A percentile compares a stretch with the other conserved stretches of the same genome.
Conservation (phyloP, 2,113 vertebrate genomes). For the Sinocyclocheilus rhinocerous region DNA sequence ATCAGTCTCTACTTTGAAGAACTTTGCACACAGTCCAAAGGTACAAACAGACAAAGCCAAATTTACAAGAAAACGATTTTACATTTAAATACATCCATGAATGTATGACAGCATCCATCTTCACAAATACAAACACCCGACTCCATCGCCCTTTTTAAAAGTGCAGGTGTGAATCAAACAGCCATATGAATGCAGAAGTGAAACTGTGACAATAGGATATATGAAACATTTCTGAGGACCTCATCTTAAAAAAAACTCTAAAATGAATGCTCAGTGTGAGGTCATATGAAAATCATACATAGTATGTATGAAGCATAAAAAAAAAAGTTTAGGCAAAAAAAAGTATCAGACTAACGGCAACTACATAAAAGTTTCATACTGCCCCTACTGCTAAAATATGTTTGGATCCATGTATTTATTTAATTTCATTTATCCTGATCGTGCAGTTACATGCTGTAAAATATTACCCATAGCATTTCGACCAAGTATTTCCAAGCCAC, state of each 20-base stretch:
- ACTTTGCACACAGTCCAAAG: background rate
- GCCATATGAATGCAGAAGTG: slow-evolving; percentile 39
- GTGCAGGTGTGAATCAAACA: slow-evolving; percentile 28
- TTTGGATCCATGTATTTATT: background rate
- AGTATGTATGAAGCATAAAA: background rate
- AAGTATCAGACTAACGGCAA: background rate
- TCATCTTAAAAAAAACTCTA: too few relatives aligned
- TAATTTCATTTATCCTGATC: background rate
- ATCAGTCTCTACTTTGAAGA: background rate
- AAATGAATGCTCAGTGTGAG: background rate
- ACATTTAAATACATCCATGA: slow-evolving; percentile 1
- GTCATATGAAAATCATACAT: background rate
- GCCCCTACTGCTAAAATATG: background rate
- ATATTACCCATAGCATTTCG: background rate
- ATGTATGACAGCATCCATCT: background rate
- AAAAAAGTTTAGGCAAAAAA: background rate
- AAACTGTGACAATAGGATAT: background rate
- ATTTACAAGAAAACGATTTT: background rate
- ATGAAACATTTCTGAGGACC: too few relatives aligned
- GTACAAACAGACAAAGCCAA: background rate
- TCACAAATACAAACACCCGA: background rate
- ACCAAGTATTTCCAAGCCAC: background rate
- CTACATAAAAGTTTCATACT: background rate
- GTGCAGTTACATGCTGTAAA: background rate
- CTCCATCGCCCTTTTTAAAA: background rate